Evolutionary conservation across 2,888 invertebrate species (phyloP), one percentile per base, ranked within the genome.

Genomic region (Eristalis tenax): DNA sequence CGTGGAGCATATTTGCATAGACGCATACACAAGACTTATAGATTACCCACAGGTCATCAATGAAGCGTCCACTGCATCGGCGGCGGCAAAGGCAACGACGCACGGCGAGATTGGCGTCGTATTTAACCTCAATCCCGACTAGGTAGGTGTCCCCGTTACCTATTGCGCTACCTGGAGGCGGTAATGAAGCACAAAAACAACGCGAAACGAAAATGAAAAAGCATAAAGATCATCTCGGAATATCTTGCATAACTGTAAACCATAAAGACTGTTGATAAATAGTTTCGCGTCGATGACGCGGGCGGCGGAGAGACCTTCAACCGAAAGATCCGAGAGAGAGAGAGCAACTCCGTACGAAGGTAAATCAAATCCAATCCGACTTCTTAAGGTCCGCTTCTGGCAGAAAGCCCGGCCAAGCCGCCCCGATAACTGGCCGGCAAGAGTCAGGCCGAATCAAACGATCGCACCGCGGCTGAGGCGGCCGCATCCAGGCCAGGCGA

Each of bases 151-250:
- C 75, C 86, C 65, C 78, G 71, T 78, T 86, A 86, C 74, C 86
- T 70, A 71, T 65, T 38, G 70, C 61, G n/a, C 70, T 70, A 28
- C 28, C 74, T 69, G 66, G 10, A 65, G 66, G 85, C 64, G 68
- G 77, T 71, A 75, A 76, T 79, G 65, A 70, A 75, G 65, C 43
- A 63, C 77, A 18, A 57, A 68, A 43, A 2, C 22, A 69, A 63
- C 32, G 32, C 32, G 32, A 32, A 32, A 32, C 32, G 32, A 32
- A 32, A 32, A 1, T 8, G 32, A 6, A 32, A 32, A 32, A 63
- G 18, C 82, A 86, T 82, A 78, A 82, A 82, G 82, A 82, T 86
- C 78, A 86, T 86, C 78, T 68, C 68, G 66, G 78, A 66, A 75
- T 71, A 26, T 75, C 64, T 86, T 86, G 40, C 73, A 79, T 71